These are phyloP conservation scores for Gobio gobio DNA, from an alignment of 2,113 vertebrate species.

Conservation along the genomic window DNA sequence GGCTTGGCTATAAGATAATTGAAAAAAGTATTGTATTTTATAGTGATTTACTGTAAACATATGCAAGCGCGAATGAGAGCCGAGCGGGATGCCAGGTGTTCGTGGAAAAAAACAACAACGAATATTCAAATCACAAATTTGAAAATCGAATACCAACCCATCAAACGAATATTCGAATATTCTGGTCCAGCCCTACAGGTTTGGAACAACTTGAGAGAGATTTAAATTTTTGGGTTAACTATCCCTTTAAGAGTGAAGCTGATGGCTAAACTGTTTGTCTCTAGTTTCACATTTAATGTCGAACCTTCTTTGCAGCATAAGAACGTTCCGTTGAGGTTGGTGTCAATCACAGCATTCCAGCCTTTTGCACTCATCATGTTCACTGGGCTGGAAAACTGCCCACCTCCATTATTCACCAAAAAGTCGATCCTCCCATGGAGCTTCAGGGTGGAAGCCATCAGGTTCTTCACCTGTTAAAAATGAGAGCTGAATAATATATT, in stretches of 20 bases:
- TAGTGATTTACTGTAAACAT: too few relatives aligned
- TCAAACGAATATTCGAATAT: too few relatives aligned
- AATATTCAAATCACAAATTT: too few relatives aligned
- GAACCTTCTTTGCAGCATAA: constrained; percentile 90
- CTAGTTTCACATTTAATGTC: not conserved
- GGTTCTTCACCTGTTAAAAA: constrained; percentile 81
- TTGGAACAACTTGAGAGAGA: too few relatives aligned
- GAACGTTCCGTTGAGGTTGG: constrained; percentile 95
- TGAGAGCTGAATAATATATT: not conserved
- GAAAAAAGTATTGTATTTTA: too few relatives aligned
- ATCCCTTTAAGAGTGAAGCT: not conserved
- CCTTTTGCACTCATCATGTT: constrained; percentile 86
- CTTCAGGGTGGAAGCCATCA: constrained; percentile 83
- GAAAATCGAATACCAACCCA: too few relatives aligned
- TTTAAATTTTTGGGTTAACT: too few relatives aligned
- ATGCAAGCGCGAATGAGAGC: too few relatives aligned
- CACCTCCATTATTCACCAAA: constrained; percentile 94
- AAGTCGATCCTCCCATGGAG: constrained; percentile 84
- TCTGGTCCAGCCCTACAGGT: too few relatives aligned
- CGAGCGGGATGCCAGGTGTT: too few relatives aligned
- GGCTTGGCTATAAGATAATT: too few relatives aligned
- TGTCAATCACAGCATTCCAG: constrained; percentile 94
- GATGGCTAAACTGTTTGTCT: not conserved
- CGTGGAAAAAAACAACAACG: too few relatives aligned
- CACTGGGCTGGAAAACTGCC: constrained; percentile 82